Conservation (phyloP, 2,113 vertebrate genomes). For the Taurulus bubalis region DNA sequence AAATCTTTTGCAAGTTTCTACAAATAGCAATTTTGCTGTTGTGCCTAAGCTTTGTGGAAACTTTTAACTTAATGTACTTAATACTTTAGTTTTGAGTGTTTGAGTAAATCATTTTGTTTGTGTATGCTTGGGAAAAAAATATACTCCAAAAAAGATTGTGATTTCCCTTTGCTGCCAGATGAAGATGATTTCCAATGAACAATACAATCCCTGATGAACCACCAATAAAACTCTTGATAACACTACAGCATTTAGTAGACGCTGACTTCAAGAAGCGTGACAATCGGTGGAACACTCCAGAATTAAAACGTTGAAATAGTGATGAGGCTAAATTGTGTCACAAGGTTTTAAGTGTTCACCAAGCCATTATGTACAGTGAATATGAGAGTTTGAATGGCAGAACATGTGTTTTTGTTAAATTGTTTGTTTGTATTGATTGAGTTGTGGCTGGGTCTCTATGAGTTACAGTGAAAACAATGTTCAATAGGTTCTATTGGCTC, state of each 20-base stretch:
- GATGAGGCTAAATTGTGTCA: not conserved
- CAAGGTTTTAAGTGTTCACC: not conserved
- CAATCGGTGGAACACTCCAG: not conserved
- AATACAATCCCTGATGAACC: constrained; percentile 1
- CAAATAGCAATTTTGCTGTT: not conserved
- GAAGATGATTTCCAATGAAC: not conserved
- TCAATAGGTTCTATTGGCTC: not conserved
- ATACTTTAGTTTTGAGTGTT: not conserved
- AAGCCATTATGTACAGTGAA: not conserved
- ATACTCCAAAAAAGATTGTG: not conserved
- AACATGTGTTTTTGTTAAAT: too few relatives aligned
- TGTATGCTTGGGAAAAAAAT: not conserved
- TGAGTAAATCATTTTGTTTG: not conserved
- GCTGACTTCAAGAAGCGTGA: too few relatives aligned
- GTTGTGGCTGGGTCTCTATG: not conserved
- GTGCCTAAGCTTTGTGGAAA: not conserved
- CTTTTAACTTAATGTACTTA: not conserved
- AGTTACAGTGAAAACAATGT: not conserved
- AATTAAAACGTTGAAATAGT: not conserved
- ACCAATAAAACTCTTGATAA: constrained; percentile 7
- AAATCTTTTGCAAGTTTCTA: not conserved
- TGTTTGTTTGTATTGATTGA: not conserved
- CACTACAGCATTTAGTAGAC: too few relatives aligned
- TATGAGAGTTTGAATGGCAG: not conserved
- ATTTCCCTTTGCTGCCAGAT: constrained; percentile 13